Evolutionary conservation across 1,140 invertebrate species (phyloP).

Genomic region (Papilio helenus): DNA sequence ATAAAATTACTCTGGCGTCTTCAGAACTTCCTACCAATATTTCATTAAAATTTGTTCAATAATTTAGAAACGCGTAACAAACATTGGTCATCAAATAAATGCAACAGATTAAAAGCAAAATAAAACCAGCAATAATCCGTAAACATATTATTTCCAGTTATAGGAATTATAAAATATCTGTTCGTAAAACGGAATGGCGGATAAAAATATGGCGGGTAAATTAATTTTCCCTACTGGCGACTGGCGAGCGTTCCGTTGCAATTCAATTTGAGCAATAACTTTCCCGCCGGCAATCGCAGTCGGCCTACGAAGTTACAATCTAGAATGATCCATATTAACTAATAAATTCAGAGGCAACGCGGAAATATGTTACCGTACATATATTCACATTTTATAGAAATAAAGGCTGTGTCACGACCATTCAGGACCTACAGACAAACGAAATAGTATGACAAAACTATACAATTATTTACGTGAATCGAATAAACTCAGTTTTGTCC

Average conservation of each 20-base stretch:
- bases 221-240: constrained; percentile 48
- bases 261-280: constrained; percentile 62
- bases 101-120: neutral
- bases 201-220: constrained; percentile 45
- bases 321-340: constrained; percentile 6
- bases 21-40: too few relatives aligned
- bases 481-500: too few relatives aligned
- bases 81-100: too few relatives aligned
- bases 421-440: too few relatives aligned
- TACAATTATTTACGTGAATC: too few relatives aligned
- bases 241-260: constrained; percentile 35
- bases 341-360: neutral
- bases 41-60: neutral
- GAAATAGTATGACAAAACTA: too few relatives aligned
- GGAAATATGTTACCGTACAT: neutral
- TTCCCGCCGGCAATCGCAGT: constrained; percentile 45
- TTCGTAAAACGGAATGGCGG: constrained; percentile 6
- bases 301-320: neutral
- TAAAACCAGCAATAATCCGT: neutral
- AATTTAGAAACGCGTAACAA: neutral
- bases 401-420: too few relatives aligned
- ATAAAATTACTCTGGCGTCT: too few relatives aligned
- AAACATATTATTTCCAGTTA: neutral
- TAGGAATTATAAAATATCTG: constrained; percentile 3
- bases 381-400: neutral